Evolutionary conservation across 37 sponge, comb jelly and placozoan species (phyloP), one percentile per base, ranked within the genome.

Genomic region (Agelas oroides): DNA sequence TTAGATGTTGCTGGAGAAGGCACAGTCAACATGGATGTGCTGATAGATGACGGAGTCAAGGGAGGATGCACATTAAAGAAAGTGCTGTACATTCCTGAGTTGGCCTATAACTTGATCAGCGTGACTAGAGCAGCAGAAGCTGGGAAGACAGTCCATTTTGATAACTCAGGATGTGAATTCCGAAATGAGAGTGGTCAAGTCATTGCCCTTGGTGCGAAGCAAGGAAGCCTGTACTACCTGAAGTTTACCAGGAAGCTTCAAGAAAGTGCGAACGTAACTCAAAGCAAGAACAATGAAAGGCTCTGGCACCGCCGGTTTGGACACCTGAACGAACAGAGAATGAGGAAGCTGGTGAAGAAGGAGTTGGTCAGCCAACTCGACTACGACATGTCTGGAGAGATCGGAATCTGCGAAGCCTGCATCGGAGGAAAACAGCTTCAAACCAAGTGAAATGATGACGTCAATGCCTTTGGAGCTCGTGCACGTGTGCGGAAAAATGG

Each of bases 261-360:
- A 17, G 57, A 55, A 35, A 11, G 14, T 34, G 69, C 28, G 6
- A 53, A 68, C 23, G 59, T 81, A 27, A 71, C 70, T 1, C 59
- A 81, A 8, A 36, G 2, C 1, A 39, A 64, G 13, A 77, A 61
- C 71, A 87, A 72, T 1, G 76, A 81, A 23, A 53, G 32, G 31
- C 34, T 82, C 54, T 88, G 89, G 89, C 78, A 89, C 62, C 78
- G 90, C 12, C 28, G 79, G 23, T 89, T 55, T 79, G 90, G 90
- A 34, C 90, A 89, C 34, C 73, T 89, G 33, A 39, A 70, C 17
- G 84, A 70, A 33, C 58, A 72, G 53, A 78, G 60, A 20, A 61
- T 89, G 56, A 52, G 58, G 20, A 70, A 78, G 46, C 54, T 89
- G 21, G 82, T 84, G 36, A 56, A 61, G 33, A 31, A 77, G 17